Percentiles rank a stretch among this genome's conserved stretches.
Conservation (phyloP, 2,888 invertebrate species). For the Erebia palarica region DNA sequence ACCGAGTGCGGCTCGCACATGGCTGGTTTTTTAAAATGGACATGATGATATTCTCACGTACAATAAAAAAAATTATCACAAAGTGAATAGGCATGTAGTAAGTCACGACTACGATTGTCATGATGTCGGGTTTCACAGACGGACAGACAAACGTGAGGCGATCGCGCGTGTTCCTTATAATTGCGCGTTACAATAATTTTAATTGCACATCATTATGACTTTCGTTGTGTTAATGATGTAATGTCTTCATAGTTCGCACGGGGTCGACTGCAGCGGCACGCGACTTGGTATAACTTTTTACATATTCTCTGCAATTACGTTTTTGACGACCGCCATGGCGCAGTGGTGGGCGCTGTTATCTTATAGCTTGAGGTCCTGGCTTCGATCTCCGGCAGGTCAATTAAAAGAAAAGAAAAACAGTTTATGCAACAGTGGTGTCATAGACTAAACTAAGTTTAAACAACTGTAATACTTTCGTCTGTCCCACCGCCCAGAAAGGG, state of each 20-base stretch:
- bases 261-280: not conserved
- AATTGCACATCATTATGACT: constrained; percentile 21
- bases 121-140: constrained; percentile 14
- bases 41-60: not conserved
- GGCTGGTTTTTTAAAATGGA: too few relatives aligned
- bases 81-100: not conserved
- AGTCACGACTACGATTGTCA: not conserved
- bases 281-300: not conserved
- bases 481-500: too few relatives aligned
- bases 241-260: constrained; percentile 11
- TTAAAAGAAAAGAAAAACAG: too few relatives aligned
- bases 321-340: too few relatives aligned
- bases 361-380: too few relatives aligned
- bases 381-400: too few relatives aligned
- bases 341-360: too few relatives aligned
- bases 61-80: not conserved
- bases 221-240: constrained; percentile 9
- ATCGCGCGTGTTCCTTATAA: constrained; percentile 14
- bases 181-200: not conserved
- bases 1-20: too few relatives aligned
- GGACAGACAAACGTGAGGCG: constrained; percentile 16
- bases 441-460: too few relatives aligned
- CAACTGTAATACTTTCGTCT: too few relatives aligned
- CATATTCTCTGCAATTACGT: too few relatives aligned
- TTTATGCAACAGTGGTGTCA: too few relatives aligned